Base-by-base conservation (phyloP, 2,113 vertebrate genomes). In the Sceloporus tristichus region DNA sequence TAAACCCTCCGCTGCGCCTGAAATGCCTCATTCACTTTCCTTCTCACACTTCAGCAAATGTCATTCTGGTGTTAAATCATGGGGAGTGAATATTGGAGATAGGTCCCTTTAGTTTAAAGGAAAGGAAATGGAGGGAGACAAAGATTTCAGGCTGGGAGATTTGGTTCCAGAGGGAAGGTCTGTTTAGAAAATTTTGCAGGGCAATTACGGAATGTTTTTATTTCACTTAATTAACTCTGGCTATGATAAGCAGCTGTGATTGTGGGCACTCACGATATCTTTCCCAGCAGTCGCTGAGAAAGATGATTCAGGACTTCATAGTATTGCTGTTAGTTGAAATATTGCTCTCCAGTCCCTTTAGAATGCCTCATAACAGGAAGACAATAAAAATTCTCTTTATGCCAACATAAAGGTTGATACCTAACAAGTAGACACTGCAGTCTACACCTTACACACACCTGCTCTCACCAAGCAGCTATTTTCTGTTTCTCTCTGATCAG, bases 201-300 rank as follows among this genome's bases (percentile, higher is more conserved):
- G 73, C 85, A 73, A 75, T 81, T 16, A 66, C 54, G 66, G 56
- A 4, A 48, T 13, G 5, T 54, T 62, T 65, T 34, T 19, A n/a
- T 54, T 85, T 65, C 29, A n/a, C 54, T 81, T 66, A 75, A 65
- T 81, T 89, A 85, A 89, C 56, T 89, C 54, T 80, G 14, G 10
- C 54, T 79, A 42, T 79, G 82, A 84, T 89, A 85, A 89, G 81
- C 70, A 53, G 83, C 23, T 9, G 25, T 48, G 73, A 77, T 56
- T 76, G 74, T 77, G 62, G 38, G 14, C 0, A 40, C 9, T 27
- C 29, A 68, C 23, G 80, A 75, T 80, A 53, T 25, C 56, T 89
- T 85, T 53, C 21, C 23, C 38, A 85, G 62, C n/a, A 80, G 70
- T 74, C 53, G 80, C 87, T 76, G 80, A 54, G 42, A 88, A 77